These are phyloP conservation scores for Drosophila mayri DNA, from an alignment of 1,140 invertebrate species.

Conservation along the genomic window DNA sequence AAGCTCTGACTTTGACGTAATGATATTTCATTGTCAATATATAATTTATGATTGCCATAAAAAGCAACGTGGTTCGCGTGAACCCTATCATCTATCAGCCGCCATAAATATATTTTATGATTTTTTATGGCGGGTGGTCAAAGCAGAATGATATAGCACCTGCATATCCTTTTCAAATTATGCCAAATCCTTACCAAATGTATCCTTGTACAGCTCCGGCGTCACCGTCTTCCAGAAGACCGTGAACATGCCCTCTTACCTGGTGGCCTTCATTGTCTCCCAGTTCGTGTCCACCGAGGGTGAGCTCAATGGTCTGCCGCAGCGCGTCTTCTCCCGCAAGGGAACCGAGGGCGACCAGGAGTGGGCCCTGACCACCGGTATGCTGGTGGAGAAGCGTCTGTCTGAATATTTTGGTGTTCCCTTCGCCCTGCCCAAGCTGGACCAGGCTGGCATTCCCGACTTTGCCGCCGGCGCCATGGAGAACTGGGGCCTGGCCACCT, in stretches of 20 bases:
- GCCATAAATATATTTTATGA: constrained; percentile 1
- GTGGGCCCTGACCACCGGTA: constrained; percentile 73
- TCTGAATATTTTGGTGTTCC: constrained; percentile 66
- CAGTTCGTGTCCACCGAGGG: constrained; percentile 86
- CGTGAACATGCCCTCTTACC: constrained; percentile 69
- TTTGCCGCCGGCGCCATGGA: constrained; percentile 84
- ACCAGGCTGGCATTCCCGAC: constrained; percentile 79
- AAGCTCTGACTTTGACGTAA: not conserved
- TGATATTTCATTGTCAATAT: not conserved
- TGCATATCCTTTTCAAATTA: too few relatives aligned
- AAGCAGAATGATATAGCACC: not conserved
- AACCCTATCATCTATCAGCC: not conserved
- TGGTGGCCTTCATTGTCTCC: constrained; percentile 82
- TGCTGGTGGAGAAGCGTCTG: constrained; percentile 70
- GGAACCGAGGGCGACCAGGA: constrained; percentile 73
- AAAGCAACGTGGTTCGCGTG: not conserved
- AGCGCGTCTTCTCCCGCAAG: constrained; percentile 75
- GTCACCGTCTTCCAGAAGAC: constrained; percentile 61
- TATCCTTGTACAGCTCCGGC: constrained; percentile 40
- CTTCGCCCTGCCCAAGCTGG: constrained; percentile 76
- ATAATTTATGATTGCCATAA: not conserved
- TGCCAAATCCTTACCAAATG: not conserved
- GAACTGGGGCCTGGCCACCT: constrained; percentile 83
- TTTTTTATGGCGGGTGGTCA: not conserved
- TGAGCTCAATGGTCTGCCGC: constrained; percentile 75